Base-by-base conservation (phyloP, 35 echinoderm and acorn worm genomes). In the Anneissia japonica region DNA sequence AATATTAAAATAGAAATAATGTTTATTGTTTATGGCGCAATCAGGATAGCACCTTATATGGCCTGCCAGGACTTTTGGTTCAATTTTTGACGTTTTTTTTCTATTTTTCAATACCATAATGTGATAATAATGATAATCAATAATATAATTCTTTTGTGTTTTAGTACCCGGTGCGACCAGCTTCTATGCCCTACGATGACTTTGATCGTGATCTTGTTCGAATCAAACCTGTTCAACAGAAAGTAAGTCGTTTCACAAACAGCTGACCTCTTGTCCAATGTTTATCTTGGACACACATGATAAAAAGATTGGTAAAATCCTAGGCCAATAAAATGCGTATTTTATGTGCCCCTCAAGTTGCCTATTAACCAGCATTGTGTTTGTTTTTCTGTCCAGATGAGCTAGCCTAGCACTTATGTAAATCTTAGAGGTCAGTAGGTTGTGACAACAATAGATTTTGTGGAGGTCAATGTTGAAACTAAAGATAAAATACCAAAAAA, bases 181-280 rank as follows among this genome's bases (percentile, higher is more conserved):
- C 88, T 39, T 81, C 77, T 72, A 93, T 90, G 87, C 87, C 94
- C 31, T 97, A 92, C 85, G 91, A 90, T 80, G 91, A 93, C 74
- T 93, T 88, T 84, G 81, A 90, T 36, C 84, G 88, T 39, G 79
- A 86, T 0, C 36, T 81, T 17, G 87, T 88, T n/a, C 56, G 91
- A 16, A 88, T 97, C 83, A 97, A 97, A 73, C 94, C 94, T 0
- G 93, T 93, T 45, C 94, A 97, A 76, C 92, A 93, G 75, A 93
- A 93, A 88, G 94, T 97, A 84, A 82, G 81, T 33, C 16, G 36
- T 11, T 4, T 23, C 30, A n/a, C 2, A 4, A 43, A 6, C 14
- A 43, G 40, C 4, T 43, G 40, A 43, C 40, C 40, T 43, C 40
- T 14, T 14, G 14, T 4, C 31, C 4, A 16, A 10, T 83, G 81